Base-by-base conservation (phyloP, 2,888 invertebrate genomes). In the Plemyria rubiginata region DNA sequence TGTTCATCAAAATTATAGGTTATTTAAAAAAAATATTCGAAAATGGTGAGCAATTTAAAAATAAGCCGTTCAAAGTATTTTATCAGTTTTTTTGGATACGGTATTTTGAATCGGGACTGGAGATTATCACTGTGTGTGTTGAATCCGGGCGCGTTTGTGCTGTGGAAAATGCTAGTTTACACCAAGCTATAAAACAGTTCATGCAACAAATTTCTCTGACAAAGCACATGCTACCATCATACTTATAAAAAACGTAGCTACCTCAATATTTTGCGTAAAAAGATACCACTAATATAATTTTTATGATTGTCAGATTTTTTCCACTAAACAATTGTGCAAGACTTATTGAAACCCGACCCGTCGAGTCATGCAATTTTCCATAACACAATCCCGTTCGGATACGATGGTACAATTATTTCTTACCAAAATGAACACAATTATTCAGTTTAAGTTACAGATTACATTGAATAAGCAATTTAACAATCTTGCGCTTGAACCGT, bases 331-430 rank as follows among this genome's bases (percentile, higher is more conserved):
- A 58, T 38, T 71, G 71, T 82, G 79, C 79, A 75, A 82, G 76
- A 90, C 88, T 89, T 86, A 88, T 88, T 88, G 75, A 54, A 54
- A 60, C 72, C 69, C 73, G 76, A 62, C 73, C 70, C 74, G 76
- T 76, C 75, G 75, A 75, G 69, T 72, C 90, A 90, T 89, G 89
- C 90, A 79, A 86, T 86, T 89, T 90, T 89, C 92, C 92, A 87
- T 79, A 85, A 87, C 89, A 92, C 90, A 87, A 78, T 81, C 66
- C 87, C 83, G 82, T 72, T 78, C 85, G 87, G 85, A 87, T 87
- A 88, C 82, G 85, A 81, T 80, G 80, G 78, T 84, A 87, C 80
- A 85, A 82, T 76, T 81, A 68, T 75, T 74, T 77, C 70, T 67
- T 75, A 78, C 78, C 79, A 83, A 76, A 81, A 81, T 82, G 78